Percentiles rank a stretch among this genome's conserved stretches.
Conservation (phyloP, 2,888 invertebrate genomes). For the Baronia brevicornis region DNA sequence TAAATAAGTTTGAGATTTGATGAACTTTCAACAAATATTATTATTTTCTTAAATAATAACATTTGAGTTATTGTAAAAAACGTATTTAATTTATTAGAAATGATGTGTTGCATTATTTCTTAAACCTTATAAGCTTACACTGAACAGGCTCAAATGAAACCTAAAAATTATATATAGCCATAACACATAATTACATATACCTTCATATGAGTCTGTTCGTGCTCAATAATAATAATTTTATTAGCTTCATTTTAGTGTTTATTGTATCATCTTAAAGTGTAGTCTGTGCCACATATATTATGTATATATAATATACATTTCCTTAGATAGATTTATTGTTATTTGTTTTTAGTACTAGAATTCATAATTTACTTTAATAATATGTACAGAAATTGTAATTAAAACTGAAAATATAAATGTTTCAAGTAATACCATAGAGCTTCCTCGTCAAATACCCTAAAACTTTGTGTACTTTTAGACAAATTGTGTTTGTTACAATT, state of each 20-base stretch:
- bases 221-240: too few relatives aligned
- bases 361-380: conserved; percentile 51
- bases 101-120: too few relatives aligned
- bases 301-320: conserved; percentile 60
- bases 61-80: too few relatives aligned
- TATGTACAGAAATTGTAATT: conserved; percentile 42
- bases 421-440: conserved; percentile 54
- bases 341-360: conserved; percentile 52
- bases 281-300: conserved; percentile 65
- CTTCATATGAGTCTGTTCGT: too few relatives aligned
- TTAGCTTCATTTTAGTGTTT: conserved; percentile 3
- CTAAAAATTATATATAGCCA: too few relatives aligned
- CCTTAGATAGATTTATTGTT: conserved; percentile 64
- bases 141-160: too few relatives aligned
- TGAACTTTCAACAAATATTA: too few relatives aligned
- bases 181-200: too few relatives aligned
- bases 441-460: conserved; percentile 51
- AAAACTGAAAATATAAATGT: conserved; percentile 45
- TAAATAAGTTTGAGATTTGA: too few relatives aligned
- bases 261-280: conserved; percentile 33
- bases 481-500: conserved; percentile 26
- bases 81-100: too few relatives aligned
- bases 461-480: conserved; percentile 47
- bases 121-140: too few relatives aligned
- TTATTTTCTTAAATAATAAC: too few relatives aligned